A percentile compares a stretch with the other conserved stretches of the same genome.
Conservation (phyloP, 1,140 invertebrate species). For the Zaprionus taronus region DNA sequence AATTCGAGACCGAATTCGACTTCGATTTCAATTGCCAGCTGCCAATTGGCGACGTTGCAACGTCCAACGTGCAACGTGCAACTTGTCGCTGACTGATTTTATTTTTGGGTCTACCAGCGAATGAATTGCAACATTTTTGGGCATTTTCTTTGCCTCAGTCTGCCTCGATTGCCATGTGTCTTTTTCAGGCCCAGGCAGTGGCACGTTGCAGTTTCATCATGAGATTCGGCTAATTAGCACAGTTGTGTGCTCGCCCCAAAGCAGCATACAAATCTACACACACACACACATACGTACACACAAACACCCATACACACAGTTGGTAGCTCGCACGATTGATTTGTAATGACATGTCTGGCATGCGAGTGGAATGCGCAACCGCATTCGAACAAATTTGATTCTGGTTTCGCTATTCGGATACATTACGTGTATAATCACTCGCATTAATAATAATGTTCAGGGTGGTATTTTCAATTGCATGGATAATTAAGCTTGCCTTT, state of each 20-base stretch:
- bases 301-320: constrained; percentile 5
- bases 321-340: constrained; percentile 15
- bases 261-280: constrained; percentile 9
- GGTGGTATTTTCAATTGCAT: neutral
- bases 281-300: neutral
- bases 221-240: constrained; percentile 60
- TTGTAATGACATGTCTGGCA: constrained; percentile 38
- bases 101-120: constrained; percentile 32
- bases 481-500: constrained; percentile 1
- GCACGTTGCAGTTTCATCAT: constrained; percentile 32
- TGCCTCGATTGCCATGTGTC: constrained; percentile 62
- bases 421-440: constrained; percentile 11
- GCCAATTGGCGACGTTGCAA: constrained; percentile 22
- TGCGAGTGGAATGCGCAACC: constrained; percentile 33
- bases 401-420: constrained; percentile 11
- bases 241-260: constrained; percentile 27
- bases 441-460: constrained; percentile 13
- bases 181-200: constrained; percentile 30
- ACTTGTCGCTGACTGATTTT: constrained; percentile 37
- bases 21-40: constrained; percentile 47
- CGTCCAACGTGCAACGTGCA: constrained; percentile 8
- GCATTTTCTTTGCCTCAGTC: constrained; percentile 53
- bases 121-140: constrained; percentile 61
- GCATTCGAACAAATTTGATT: constrained; percentile 29
- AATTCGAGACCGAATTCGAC: constrained; percentile 30